These are phyloP conservation scores for Halocynthia roretzi DNA, from an alignment of 23 tunicate genomes.

Conservation along the genomic window DNA sequence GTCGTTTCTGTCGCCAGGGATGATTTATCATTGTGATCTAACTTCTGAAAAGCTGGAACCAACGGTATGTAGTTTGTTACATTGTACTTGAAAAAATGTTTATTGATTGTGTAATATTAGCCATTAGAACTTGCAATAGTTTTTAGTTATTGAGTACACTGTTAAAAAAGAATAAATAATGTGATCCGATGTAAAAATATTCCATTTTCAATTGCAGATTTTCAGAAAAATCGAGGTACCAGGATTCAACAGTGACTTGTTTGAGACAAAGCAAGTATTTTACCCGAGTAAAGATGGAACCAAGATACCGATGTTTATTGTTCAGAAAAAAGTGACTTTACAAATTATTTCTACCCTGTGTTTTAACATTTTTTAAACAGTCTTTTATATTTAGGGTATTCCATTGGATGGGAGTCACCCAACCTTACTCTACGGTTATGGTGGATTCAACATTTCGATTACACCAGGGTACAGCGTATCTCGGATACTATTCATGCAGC, in stretches of 20 bases:
- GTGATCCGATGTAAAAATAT: not conserved
- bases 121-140: not conserved
- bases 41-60: constrained; percentile 30
- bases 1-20: constrained; percentile 84
- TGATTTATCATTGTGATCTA: constrained; percentile 79
- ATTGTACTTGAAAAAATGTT: not conserved
- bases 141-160: not conserved
- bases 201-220: constrained; percentile 33
- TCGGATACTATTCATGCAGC: constrained; percentile 67
- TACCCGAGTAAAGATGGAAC: constrained; percentile 97
- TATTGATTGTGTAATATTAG: not conserved
- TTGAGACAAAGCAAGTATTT: constrained; percentile 86
- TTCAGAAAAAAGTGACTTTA: constrained; percentile 58
- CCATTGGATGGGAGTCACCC: constrained; percentile 70
- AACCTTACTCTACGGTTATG: constrained; percentile 88
- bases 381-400: constrained; percentile 34
- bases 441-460: constrained; percentile 92
- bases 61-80: constrained; percentile 20
- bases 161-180: not conserved
- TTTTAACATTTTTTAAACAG: too few species aligned
- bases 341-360: too few species aligned
- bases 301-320: constrained; percentile 97
- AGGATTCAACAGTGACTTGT: constrained; percentile 64
- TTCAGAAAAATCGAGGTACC: constrained; percentile 84
- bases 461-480: constrained; percentile 94